A percentile compares a stretch with the other conserved stretches of the same genome.
Conservation (phyloP, 2,888 invertebrate species). For the Bursaphelenchus okinawaensis region DNA sequence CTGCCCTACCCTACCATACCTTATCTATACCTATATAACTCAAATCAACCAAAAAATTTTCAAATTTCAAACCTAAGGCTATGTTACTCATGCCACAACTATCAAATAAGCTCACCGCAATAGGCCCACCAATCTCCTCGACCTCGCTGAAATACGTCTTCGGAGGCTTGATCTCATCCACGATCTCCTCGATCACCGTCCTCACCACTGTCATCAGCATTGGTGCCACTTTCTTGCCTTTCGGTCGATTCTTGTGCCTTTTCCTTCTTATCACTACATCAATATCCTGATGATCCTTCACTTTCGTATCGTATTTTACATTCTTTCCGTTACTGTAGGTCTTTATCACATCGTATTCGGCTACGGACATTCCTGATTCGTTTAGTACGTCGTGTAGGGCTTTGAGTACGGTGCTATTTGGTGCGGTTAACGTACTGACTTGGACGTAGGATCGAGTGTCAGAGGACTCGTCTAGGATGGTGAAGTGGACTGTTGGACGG, state of each 20-base stretch:
- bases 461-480: background rate
- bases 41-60: too few relatives aligned
- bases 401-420: background rate
- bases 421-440: background rate
- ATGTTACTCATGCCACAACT: too few relatives aligned
- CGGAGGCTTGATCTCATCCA: background rate
- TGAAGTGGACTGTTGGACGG: background rate
- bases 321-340: background rate
- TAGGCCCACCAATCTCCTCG: background rate
- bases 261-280: background rate
- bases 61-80: too few relatives aligned
- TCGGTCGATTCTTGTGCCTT: background rate
- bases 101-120: background rate
- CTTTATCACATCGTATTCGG: background rate
- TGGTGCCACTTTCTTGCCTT: background rate
- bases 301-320: background rate
- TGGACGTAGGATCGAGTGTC: background rate
- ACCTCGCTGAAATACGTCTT: background rate
- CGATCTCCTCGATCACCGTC: background rate
- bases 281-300: background rate
- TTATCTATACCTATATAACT: too few relatives aligned
- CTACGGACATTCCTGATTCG: background rate
- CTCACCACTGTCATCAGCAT: background rate
- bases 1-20: too few relatives aligned
- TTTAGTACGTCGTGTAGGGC: background rate